Evolutionary conservation across 2,113 vertebrate genomes (phyloP), one percentile per base, ranked within the genome.

Genomic region (Zapus hudsonius): DNA sequence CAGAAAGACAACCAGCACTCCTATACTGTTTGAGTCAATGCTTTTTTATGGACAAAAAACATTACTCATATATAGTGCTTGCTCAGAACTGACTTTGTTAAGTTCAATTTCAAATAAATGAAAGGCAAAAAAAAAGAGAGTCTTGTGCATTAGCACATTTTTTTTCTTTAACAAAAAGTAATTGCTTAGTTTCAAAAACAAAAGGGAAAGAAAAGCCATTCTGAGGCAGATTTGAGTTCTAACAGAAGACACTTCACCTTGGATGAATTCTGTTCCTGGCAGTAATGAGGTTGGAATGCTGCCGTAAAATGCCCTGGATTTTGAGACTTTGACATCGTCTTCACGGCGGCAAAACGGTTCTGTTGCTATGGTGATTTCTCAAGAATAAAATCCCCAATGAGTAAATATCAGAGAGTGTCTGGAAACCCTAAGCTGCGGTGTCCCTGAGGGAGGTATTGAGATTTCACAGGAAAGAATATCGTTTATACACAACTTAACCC

Each of bases 181-280:
- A 98, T 96, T 44, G 93, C 96, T 97, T 97, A 96, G 85, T 84
- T 96, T 96, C 95, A 95, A 97, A 97, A 98, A 97, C 83, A 61
- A 88, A 97, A 93, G 94, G 82, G 84, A 95, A 96, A 88, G 89
- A 97, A 97, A 97, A 98, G 93, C 89, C 95, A 78, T 95, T 97
- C 95, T 72, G 95, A 95, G 95, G 92, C n/a, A 7, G 92, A 97
- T 97, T 42, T 97, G 94, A 97, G 96, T 96, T 97, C 89, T 87
- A 31, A 94, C 92, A 97, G 95, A 97, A 95, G 97, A 97, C 96
- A 94, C 91, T 94, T 98, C 95, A 98, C 97, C 97, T 97, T 97
- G 97, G 96, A 92, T 96, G 97, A 96, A 97, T 97, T 97, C 97
- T 97, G 98, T 97, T 97, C 96, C 96, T 96, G 94, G 94, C 96